phyloP scores from a whole-genome alignment of 1,140 invertebrate species.

The Drosophila orosa region DNA sequence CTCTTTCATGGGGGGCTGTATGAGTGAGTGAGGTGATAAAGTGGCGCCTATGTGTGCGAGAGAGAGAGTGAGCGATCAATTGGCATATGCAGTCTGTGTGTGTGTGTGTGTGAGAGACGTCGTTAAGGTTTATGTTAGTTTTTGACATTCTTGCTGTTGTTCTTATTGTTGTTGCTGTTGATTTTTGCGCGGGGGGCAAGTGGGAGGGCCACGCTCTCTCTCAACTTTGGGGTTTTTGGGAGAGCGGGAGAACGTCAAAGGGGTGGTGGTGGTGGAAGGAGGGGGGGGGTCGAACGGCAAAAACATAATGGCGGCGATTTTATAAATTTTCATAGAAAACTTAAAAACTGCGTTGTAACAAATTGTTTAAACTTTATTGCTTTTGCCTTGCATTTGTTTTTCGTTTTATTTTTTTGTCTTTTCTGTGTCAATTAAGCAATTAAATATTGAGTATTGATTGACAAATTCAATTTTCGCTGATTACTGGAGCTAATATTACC shows the following conservation, averaged over 20 bases:
- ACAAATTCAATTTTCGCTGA: slow-evolving; percentile 10
- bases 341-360: slow-evolving; percentile 78
- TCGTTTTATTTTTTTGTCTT: slow-evolving; percentile 20
- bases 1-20: slow-evolving; percentile 27
- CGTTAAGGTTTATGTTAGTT: slow-evolving; percentile 71
- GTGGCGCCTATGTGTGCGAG: slow-evolving; percentile 60
- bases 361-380: slow-evolving; percentile 74
- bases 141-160: slow-evolving; percentile 76
- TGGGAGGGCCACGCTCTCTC: slow-evolving; percentile 34
- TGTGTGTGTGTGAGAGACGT: slow-evolving; percentile 40
- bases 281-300: slow-evolving; percentile 34
- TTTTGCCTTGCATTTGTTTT: slow-evolving; percentile 44
- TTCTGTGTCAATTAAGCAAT: slow-evolving; percentile 52
- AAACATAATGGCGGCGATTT: slow-evolving; percentile 78
- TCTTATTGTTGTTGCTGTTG: slow-evolving; percentile 41
- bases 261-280: slow-evolving; percentile 35
- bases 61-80: slow-evolving; percentile 67
- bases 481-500: neutral
- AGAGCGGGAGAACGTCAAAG: slow-evolving; percentile 15
- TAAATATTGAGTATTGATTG: slow-evolving; percentile 48
- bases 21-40: slow-evolving; percentile 73
- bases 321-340: slow-evolving; percentile 73
- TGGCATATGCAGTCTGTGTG: slow-evolving; percentile 45
- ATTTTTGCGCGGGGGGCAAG: slow-evolving; percentile 32
- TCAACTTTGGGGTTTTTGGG: slow-evolving; percentile 7